phyloP scores from a whole-genome alignment of 2,113 vertebrate genomes.

The Microtus pennsylvanicus region DNA sequence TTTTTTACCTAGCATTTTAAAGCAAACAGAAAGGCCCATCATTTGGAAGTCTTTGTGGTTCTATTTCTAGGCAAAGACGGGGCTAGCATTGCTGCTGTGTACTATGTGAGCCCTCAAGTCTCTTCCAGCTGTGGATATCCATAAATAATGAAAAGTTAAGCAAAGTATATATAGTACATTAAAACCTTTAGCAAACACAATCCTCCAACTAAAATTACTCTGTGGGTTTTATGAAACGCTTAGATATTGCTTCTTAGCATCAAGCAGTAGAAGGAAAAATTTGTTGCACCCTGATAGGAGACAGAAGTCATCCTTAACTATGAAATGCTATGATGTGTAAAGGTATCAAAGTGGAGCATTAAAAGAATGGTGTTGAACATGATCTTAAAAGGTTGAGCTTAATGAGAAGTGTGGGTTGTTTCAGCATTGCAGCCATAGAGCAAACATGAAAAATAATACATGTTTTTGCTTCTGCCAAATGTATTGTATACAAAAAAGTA shows the following conservation, averaged over 20 bases:
- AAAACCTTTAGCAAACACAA: neutral
- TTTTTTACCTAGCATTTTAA: slow-evolving; percentile 3
- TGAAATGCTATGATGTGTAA: neutral
- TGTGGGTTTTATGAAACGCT: slow-evolving; percentile 34
- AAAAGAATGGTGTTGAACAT: neutral
- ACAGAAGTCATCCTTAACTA: slow-evolving; percentile 21
- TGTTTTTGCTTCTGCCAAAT: neutral
- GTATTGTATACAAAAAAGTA: neutral
- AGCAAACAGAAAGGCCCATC: neutral
- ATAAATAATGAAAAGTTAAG: slow-evolving; percentile 26
- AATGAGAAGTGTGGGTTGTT: neutral
- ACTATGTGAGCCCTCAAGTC: neutral
- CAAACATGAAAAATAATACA: neutral
- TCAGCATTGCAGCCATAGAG: neutral
- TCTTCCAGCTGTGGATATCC: neutral
- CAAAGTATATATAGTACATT: neutral
- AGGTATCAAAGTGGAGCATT: neutral
- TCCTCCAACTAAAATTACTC: neutral
- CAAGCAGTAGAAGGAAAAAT: slow-evolving; percentile 46
- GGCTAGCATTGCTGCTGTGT: neutral
- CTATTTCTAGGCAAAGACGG: neutral
- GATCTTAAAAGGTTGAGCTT: neutral
- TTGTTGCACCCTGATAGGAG: neutral
- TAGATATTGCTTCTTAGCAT: neutral
- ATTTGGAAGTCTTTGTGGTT: neutral